Evolutionary conservation across 2,888 invertebrate genomes (phyloP).

Genomic region (Cecidostiba fungosa): DNA sequence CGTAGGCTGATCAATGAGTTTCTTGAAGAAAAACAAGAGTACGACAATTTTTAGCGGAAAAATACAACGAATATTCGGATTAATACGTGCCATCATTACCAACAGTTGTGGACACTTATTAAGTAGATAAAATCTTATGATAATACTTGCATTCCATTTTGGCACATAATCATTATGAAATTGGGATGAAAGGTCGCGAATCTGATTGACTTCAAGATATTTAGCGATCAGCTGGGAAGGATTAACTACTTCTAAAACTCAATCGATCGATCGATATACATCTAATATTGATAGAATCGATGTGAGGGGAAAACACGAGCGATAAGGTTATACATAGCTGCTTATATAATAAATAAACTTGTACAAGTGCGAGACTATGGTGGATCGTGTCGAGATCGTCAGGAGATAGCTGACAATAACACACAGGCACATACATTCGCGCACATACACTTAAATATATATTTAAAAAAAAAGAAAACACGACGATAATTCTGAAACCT

Average conservation of each 20-base stretch:
- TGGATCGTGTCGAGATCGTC: constrained; percentile 66
- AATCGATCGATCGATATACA: constrained; percentile 13
- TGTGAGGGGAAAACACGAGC: background rate
- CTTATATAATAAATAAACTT: constrained; percentile 44
- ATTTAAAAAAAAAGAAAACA: constrained; percentile 15
- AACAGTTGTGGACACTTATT: too few relatives aligned
- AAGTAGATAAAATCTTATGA: too few relatives aligned
- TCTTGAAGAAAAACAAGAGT: constrained; percentile 36
- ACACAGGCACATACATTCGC: constrained; percentile 61
- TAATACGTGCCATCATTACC: too few relatives aligned
- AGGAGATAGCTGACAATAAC: constrained; percentile 76
- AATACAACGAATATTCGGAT: constrained; percentile 1
- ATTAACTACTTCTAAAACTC: constrained; percentile 23
- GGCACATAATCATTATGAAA: background rate
- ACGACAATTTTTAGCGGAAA: background rate
- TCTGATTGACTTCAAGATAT: constrained; percentile 41
- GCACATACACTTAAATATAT: constrained; percentile 17
- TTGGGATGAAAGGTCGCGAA: background rate
- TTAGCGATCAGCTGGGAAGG: constrained; percentile 5
- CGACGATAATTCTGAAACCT: constrained; percentile 10
- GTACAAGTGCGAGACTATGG: constrained; percentile 28
- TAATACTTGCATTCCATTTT: too few relatives aligned
- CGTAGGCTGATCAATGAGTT: constrained; percentile 15
- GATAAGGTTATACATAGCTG: constrained; percentile 44
- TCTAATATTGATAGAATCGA: constrained; percentile 9